These are phyloP conservation scores for Limnephilus marmoratus DNA, from an alignment of 2,888 invertebrate genomes.

Conservation along the genomic window DNA sequence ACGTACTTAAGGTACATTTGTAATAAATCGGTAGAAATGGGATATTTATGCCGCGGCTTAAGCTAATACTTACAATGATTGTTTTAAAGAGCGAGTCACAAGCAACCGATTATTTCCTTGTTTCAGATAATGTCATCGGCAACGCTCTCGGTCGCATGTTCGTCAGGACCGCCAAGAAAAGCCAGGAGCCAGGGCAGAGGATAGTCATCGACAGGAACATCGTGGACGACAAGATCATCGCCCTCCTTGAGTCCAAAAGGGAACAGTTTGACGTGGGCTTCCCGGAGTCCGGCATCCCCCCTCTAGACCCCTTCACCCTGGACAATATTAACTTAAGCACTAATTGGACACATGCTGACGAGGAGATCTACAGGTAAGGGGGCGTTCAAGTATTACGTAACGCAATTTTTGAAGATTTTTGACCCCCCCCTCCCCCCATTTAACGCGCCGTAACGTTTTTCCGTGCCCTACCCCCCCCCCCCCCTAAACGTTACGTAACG, in stretches of 20 bases:
- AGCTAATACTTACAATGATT: too few relatives aligned
- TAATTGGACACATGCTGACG: neutral
- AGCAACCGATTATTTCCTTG: neutral
- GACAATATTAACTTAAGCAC: conserved; percentile 23
- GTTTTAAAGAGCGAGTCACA: too few relatives aligned
- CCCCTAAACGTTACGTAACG: too few relatives aligned
- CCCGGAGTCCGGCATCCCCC: conserved; percentile 60
- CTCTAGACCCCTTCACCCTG: conserved; percentile 61
- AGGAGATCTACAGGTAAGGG: neutral
- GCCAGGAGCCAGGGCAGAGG: neutral
- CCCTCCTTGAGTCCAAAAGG: conserved; percentile 57
- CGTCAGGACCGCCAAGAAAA: neutral
- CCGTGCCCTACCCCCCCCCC: too few relatives aligned
- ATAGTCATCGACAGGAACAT: conserved; percentile 28
- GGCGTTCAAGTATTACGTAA: too few relatives aligned
- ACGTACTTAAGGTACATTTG: too few relatives aligned
- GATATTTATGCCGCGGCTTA: too few relatives aligned
- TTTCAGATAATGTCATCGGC: conserved; percentile 4
- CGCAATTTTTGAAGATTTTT: too few relatives aligned
- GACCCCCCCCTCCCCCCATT: too few relatives aligned
- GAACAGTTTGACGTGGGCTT: conserved; percentile 60
- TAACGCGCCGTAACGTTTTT: too few relatives aligned
- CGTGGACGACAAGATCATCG: conserved; percentile 62
- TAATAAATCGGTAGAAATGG: too few relatives aligned
- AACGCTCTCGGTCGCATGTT: neutral